phyloP scores from a whole-genome alignment of 2,888 invertebrate genomes.

The Andrena hattorfiana region DNA sequence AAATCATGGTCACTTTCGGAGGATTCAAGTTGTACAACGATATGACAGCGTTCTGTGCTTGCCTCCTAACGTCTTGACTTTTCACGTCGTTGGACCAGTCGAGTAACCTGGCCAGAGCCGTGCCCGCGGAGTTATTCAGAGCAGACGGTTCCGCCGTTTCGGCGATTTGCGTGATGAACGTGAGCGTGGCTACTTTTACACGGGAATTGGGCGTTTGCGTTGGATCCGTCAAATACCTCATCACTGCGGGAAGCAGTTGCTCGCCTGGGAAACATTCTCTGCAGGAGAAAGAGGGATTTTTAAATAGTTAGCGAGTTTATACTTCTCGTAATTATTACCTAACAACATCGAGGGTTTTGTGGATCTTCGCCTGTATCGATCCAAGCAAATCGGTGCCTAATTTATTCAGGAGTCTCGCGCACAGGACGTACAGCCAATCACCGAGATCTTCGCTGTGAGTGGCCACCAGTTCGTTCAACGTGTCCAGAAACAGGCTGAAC shows the following conservation, averaged over 20 bases:
- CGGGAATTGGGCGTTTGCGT: constrained; percentile 96
- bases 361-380: constrained; percentile 96
- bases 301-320: not conserved
- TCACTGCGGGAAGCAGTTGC: constrained; percentile 87
- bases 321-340: constrained; percentile 85
- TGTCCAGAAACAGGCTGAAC: constrained; percentile 96
- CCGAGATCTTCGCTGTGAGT: constrained; percentile 94
- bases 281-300: constrained; percentile 31
- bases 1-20: constrained; percentile 93
- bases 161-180: constrained; percentile 89
- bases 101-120: constrained; percentile 81
- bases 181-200: constrained; percentile 91
- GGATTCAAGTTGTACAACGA: constrained; percentile 96
- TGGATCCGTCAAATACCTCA: constrained; percentile 94
- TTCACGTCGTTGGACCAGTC: constrained; percentile 89
- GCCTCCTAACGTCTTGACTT: constrained; percentile 89
- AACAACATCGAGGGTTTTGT: constrained; percentile 93
- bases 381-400: constrained; percentile 96
- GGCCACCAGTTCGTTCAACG: constrained; percentile 94
- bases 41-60: constrained; percentile 89
- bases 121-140: constrained; percentile 78
- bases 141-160: constrained; percentile 87
- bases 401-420: constrained; percentile 95
- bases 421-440: constrained; percentile 96
- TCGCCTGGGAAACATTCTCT: constrained; percentile 88